These are phyloP conservation scores for Poeciliopsis paucimaculata DNA, from an alignment of 2,797 vertebrate species.

Conservation along the genomic window DNA sequence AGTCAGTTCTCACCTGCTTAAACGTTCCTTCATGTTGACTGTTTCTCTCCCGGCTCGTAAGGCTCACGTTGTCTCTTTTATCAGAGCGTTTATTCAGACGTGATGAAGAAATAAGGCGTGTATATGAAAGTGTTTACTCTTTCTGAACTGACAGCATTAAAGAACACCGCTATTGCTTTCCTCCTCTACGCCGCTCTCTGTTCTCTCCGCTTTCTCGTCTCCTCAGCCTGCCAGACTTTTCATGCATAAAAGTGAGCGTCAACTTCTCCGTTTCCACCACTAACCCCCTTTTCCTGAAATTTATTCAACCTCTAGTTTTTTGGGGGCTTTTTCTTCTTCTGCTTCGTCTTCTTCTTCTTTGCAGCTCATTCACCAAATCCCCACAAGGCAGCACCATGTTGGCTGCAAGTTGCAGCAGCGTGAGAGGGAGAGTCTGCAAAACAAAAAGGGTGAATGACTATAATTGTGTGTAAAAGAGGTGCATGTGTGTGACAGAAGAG, in stretches of 20 bases:
- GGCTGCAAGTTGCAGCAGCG: constrained; percentile 15
- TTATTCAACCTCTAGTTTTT: constrained; percentile 44
- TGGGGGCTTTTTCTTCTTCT: constrained; percentile 4
- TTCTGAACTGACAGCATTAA: constrained; percentile 33
- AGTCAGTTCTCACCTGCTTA: neutral
- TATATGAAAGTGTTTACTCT: constrained; percentile 22
- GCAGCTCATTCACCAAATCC: constrained; percentile 64
- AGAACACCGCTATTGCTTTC: constrained; percentile 5
- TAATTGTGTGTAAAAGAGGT: constrained; percentile 36
- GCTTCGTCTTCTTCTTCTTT: neutral
- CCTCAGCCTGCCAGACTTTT: constrained; percentile 52
- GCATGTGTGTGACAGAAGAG: constrained; percentile 27
- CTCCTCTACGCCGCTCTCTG: constrained; percentile 9
- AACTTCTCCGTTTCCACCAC: constrained; percentile 59
- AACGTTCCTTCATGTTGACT: neutral
- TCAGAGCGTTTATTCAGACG: neutral
- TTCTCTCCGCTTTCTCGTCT: constrained; percentile 38
- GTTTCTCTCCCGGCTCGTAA: neutral
- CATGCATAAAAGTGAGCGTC: constrained; percentile 73
- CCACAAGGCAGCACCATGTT: constrained; percentile 58
- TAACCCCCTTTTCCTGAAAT: constrained; percentile 56
- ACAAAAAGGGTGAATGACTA: constrained; percentile 31
- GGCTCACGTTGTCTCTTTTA: constrained; percentile 9
- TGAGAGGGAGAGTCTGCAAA: constrained; percentile 21
- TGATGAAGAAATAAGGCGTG: neutral